Evolutionary conservation across 2,113 vertebrate species (phyloP).

Genomic region (Cyprinus carpio): DNA sequence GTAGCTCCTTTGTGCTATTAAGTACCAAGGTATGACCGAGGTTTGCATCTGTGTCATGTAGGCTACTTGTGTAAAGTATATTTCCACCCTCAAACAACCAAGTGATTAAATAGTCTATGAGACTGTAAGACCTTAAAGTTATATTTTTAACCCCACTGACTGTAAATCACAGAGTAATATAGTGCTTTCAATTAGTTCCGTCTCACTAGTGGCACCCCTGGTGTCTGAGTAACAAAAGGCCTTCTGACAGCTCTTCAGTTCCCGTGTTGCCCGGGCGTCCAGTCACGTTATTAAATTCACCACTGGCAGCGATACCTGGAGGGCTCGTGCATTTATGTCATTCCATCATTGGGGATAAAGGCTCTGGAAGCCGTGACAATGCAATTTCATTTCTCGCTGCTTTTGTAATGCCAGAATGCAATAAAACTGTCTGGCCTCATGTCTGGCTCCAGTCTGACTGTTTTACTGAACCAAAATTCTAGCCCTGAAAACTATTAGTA

Average conservation of each 20-base stretch:
- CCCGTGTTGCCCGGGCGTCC: slow-evolving; percentile 54
- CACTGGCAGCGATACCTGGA: slow-evolving; percentile 60
- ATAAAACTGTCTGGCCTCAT: slow-evolving; percentile 73
- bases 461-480: slow-evolving; percentile 66
- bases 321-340: slow-evolving; percentile 59
- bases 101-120: slow-evolving; percentile 6
- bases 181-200: slow-evolving; percentile 58
- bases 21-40: neutral
- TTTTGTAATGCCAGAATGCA: slow-evolving; percentile 69
- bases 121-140: neutral
- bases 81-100: neutral
- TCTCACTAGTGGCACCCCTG: slow-evolving; percentile 54
- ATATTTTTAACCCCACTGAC: slow-evolving; percentile 17
- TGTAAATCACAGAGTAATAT: slow-evolving; percentile 43
- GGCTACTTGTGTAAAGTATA: neutral
- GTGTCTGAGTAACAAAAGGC: slow-evolving; percentile 60
- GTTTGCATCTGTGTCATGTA: neutral
- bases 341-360: slow-evolving; percentile 58
- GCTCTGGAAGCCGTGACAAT: slow-evolving; percentile 65
- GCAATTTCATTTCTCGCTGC: slow-evolving; percentile 71
- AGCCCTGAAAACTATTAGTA: slow-evolving; percentile 57
- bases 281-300: slow-evolving; percentile 57
- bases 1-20: neutral
- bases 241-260: slow-evolving; percentile 48
- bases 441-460: slow-evolving; percentile 72